phyloP scores from a whole-genome alignment of 2,888 invertebrate genomes.

The Nomada ruficornis region DNA sequence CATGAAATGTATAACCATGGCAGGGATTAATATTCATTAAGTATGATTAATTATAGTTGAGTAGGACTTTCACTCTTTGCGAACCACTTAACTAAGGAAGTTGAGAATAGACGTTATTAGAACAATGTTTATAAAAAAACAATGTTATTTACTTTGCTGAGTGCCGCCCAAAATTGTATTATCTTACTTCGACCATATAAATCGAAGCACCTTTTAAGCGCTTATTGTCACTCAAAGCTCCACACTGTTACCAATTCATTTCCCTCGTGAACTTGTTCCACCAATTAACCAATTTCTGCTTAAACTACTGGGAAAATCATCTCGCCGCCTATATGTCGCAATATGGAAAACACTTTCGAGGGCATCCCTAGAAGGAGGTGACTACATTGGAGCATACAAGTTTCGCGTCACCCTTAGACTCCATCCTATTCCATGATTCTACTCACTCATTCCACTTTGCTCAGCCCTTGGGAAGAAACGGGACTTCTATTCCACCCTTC shows the following conservation, averaged over 20 bases:
- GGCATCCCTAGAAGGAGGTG: constrained; percentile 28
- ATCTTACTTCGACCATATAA: no score
- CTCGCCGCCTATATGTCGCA: constrained; percentile 37
- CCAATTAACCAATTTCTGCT: constrained; percentile 29
- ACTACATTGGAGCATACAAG: constrained; percentile 68
- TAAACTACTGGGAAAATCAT: constrained; percentile 16
- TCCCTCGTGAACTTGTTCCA: neutral
- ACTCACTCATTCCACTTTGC: constrained; percentile 78
- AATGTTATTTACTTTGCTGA: no score
- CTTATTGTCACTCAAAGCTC: no score
- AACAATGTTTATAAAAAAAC: no score
- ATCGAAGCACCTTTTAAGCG: no score
- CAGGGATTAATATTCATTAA: no score
- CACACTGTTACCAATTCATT: neutral
- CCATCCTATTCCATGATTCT: constrained; percentile 79
- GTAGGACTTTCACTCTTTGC: no score
- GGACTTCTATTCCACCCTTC: constrained; percentile 79
- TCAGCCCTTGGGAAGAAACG: constrained; percentile 77
- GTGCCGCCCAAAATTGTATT: no score
- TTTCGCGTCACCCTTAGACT: constrained; percentile 78
- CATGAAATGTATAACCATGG: no score
- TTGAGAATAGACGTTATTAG: no score
- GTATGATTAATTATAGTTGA: no score
- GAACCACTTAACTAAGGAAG: no score
- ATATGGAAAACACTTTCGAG: constrained; percentile 63